Conservation (phyloP, 2,797 vertebrate species). For the Rhodeus uyekii region DNA sequence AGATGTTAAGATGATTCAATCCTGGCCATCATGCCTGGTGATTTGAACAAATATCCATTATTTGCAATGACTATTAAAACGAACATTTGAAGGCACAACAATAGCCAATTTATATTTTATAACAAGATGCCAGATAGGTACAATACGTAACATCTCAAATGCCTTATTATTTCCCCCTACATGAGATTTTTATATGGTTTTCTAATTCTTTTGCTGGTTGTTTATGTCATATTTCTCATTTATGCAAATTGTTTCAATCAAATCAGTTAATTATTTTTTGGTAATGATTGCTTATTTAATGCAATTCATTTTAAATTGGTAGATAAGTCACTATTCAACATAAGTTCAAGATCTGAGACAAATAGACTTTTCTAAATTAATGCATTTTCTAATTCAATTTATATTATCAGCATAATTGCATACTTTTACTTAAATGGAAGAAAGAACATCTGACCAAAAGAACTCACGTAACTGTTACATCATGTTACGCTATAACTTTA, state of each 20-base stretch:
- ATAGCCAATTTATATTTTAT: background rate
- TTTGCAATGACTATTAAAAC: background rate
- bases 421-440: background rate
- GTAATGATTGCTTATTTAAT: background rate
- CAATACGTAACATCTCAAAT: background rate
- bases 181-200: background rate
- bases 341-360: background rate
- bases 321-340: background rate
- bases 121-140: background rate
- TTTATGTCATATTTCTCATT: background rate
- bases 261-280: slow-evolving; percentile 30
- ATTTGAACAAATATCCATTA: background rate
- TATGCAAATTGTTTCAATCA: background rate
- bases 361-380: background rate
- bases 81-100: background rate
- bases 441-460: background rate
- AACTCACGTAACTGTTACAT: no score
- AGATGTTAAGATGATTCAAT: background rate
- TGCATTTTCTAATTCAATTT: background rate
- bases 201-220: background rate
- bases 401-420: background rate
- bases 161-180: background rate
- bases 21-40: background rate
- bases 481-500: background rate
- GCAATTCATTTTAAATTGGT: background rate